Evolutionary conservation across 2,888 invertebrate genomes (phyloP), one percentile per base, ranked within the genome.

Genomic region (Eutolmus rufibarbis): DNA sequence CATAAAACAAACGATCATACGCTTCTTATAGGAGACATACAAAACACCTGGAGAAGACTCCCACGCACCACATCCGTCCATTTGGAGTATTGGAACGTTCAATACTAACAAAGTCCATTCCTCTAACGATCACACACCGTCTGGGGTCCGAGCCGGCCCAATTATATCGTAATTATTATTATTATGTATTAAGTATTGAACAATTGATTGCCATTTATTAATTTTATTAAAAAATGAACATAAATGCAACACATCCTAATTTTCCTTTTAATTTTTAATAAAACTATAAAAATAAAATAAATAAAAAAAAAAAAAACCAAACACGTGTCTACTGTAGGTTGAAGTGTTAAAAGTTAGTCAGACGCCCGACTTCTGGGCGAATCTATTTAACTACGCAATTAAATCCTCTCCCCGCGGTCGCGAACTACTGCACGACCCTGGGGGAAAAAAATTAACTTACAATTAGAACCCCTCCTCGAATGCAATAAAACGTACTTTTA

Each of bases 21-120:
- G 84, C 84, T 84, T 84, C 74, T 66, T 19, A n/a, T 57, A 40
- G 43, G 56, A 81, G 43, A 56, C n/a, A 81, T 31, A 19, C 1
- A 74, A 7, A 19, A 31, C 66, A 23, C 51, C 14, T 40, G 9
- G 66, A 56, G 66, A 66, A 40, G 23, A 66, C 12, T 23, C 74
- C 56, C 66, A 31, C 12, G 23, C 46, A 66, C 66, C 19, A 28
- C 57, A 84, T 16, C 19, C 84, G 74, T 74, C 57, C 74, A 84
- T 40, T 84, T 84, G 28, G 43, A 84, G 84, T 84, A 84, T 84
- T 84, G 84, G 84, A 84, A 84, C 66, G 74, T 84, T 84, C 84
- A 84, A 84, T 84, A 84, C 74, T 84, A 84, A 84, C 84, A 81
- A 81, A 81, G 74, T 84, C 66, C 37, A 84, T 84, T 84, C 84